Evolutionary conservation across 2,797 vertebrate genomes (phyloP).

Genomic region (Lindbergichthys nudifrons): DNA sequence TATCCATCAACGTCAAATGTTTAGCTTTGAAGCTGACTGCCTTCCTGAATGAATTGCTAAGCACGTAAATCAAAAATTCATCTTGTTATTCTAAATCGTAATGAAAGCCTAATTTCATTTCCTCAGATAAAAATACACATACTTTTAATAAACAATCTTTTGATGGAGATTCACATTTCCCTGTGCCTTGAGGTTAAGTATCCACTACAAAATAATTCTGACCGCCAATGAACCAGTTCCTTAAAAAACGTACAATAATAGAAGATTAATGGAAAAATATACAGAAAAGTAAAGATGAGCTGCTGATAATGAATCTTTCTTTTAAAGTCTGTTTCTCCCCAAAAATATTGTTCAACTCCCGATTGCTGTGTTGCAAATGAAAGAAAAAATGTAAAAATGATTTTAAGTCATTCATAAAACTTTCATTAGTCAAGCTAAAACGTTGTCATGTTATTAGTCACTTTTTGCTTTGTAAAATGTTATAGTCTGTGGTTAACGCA

Average conservation of each 20-base stretch:
- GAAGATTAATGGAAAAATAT: not conserved
- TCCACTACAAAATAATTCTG: not conserved
- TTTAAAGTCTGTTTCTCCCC: not conserved
- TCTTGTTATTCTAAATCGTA: slow-evolving; percentile 4
- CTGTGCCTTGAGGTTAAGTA: not conserved
- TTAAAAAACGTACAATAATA: not conserved
- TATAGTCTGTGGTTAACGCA: slow-evolving; percentile 34
- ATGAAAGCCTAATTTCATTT: slow-evolving; percentile 1
- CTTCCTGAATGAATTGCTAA: not conserved
- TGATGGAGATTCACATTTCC: not conserved
- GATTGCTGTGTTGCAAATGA: not conserved
- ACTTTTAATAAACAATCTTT: too few species aligned
- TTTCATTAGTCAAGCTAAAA: not conserved
- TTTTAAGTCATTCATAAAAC: not conserved
- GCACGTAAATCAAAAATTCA: not conserved
- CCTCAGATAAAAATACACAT: not conserved
- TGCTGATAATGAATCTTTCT: not conserved
- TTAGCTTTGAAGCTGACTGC: slow-evolving; percentile 11
- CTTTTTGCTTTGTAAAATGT: slow-evolving; percentile 30
- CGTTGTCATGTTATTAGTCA: not conserved
- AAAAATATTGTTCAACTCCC: not conserved
- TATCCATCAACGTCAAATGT: slow-evolving; percentile 21
- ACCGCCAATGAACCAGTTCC: not conserved
- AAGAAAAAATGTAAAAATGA: not conserved
- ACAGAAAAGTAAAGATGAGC: not conserved